A percentile compares a stretch with the other conserved stretches of the same genome.
Conservation (phyloP, 1,140 invertebrate genomes). For the Pentalonia nigronervosa region DNA sequence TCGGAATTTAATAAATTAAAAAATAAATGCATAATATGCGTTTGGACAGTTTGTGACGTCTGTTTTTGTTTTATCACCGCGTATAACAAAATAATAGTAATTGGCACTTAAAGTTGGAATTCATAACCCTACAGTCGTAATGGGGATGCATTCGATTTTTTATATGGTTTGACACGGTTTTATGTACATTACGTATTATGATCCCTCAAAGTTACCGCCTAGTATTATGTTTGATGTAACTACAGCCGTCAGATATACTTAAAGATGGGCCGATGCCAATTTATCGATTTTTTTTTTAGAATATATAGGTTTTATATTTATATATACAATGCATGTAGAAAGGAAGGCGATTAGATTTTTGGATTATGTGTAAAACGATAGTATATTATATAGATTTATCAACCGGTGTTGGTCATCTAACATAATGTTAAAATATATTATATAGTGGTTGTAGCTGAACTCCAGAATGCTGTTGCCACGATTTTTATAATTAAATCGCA, state of each 20-base stretch:
- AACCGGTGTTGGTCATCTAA: neutral
- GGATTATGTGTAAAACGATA: neutral
- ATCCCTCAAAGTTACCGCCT: neutral
- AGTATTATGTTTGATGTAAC: neutral
- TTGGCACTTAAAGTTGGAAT: no score
- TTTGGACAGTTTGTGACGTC: neutral
- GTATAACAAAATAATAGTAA: neutral
- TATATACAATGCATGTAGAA: neutral
- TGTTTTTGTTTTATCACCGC: neutral
- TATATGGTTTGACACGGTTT: neutral
- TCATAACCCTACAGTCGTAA: neutral
- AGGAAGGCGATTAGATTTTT: neutral
- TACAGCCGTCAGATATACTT: no score
- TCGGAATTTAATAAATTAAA: neutral
- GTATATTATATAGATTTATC: neutral
- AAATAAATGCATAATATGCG: neutral
- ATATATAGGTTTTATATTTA: neutral
- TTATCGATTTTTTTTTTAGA: neutral
- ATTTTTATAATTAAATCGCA: neutral
- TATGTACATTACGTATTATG: neutral
- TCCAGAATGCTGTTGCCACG: neutral
- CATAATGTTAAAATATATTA: no score
- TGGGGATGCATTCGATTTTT: neutral
- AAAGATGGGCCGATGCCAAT: no score
- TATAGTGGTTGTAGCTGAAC: neutral